Evolutionary conservation across 2,797 vertebrate genomes (phyloP).

Genomic region (Carduelis carduelis): DNA sequence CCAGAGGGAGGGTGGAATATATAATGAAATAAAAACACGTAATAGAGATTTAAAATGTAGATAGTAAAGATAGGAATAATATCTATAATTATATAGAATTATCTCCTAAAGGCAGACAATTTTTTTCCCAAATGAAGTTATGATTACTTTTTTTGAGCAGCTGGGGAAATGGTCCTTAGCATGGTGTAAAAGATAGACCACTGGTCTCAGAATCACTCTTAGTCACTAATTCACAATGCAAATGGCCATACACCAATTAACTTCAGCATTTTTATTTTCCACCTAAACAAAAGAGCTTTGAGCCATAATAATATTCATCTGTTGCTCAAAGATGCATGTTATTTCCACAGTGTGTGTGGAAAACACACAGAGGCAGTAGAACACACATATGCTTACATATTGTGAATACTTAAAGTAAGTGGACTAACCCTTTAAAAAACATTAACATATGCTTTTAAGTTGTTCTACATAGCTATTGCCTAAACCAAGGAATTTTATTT

Average conservation of each 20-base stretch:
- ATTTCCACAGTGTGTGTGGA: not conserved
- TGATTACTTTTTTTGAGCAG: not conserved
- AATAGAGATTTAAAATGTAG: not conserved
- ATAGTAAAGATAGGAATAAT: not conserved
- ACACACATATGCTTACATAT: not conserved
- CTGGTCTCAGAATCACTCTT: not conserved
- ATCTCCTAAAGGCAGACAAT: not conserved
- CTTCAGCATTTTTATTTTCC: not conserved
- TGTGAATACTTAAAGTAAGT: not conserved
- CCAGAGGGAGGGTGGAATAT: not conserved
- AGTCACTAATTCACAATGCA: not conserved
- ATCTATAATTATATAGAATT: not conserved
- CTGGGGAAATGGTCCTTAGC: not conserved
- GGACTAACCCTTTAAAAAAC: not conserved
- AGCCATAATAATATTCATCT: not conserved
- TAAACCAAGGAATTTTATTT: not conserved
- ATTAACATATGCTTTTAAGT: not conserved
- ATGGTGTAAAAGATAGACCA: not conserved
- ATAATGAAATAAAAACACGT: not conserved
- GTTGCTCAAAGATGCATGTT: not conserved
- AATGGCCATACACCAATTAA: not conserved
- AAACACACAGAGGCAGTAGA: not conserved
- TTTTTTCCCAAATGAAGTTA: not conserved
- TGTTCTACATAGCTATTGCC: not conserved
- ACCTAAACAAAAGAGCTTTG: not conserved